Evolutionary conservation across 2,888 invertebrate genomes (phyloP).

Genomic region (Abrostola tripartita): DNA sequence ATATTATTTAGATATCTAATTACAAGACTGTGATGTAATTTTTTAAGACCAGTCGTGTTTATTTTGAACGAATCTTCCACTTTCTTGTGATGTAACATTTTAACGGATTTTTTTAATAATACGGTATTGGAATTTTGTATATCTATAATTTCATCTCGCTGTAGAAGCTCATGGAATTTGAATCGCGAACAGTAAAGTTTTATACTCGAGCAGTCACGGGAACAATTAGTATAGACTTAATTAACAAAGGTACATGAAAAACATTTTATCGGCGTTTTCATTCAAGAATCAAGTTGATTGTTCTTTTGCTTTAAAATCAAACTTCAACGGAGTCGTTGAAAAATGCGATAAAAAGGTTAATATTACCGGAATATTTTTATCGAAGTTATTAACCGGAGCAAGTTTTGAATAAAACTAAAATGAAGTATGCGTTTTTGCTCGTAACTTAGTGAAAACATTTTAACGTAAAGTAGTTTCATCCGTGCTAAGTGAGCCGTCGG

Average conservation of each 20-base stretch:
- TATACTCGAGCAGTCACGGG: no score
- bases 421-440: conserved; percentile 46
- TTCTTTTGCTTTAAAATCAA: conserved; percentile 13
- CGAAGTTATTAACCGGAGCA: conserved; percentile 35
- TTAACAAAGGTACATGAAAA: background rate
- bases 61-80: no score
- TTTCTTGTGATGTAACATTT: no score
- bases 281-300: background rate
- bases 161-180: no score
- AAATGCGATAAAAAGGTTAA: conserved; percentile 26
- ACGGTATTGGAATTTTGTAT: no score
- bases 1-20: no score
- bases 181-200: no score
- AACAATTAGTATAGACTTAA: background rate
- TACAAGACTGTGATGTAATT: no score
- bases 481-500: conserved; percentile 59
- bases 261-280: background rate
- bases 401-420: conserved; percentile 50
- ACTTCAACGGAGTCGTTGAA: conserved; percentile 7
- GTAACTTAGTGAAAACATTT: conserved; percentile 57
- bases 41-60: no score
- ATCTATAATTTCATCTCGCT: no score
- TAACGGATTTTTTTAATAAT: no score
- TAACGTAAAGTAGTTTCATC: conserved; percentile 60
- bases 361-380: conserved; percentile 35